These are phyloP conservation scores for Antechinus stuartii DNA, from an alignment of 2,113 vertebrate species.

Conservation along the genomic window DNA sequence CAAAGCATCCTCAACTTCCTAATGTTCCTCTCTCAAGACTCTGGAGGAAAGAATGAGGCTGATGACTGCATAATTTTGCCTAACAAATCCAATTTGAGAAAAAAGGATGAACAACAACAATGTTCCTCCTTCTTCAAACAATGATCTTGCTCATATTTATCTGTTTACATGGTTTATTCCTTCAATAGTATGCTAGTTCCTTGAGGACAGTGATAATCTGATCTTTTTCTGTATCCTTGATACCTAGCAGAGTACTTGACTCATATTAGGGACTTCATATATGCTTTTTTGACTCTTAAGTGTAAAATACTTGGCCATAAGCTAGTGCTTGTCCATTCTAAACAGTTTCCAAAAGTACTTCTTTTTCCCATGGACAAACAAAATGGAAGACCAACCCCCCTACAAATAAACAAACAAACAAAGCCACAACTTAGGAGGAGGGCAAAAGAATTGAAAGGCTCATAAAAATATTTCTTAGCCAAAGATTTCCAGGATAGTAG, in stretches of 20 bases:
- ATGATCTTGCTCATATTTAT: not conserved
- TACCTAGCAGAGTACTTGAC: not conserved
- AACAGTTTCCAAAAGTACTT: constrained; percentile 53
- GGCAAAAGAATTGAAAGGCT: not conserved
- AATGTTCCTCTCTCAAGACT: not conserved
- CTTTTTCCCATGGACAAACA: constrained; percentile 36
- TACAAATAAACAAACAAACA: not conserved
- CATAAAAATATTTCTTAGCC: not conserved
- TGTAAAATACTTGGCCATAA: constrained; percentile 76
- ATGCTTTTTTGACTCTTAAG: not conserved
- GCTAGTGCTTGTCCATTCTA: constrained; percentile 48
- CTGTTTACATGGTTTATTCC: not conserved
- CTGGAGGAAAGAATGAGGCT: not conserved
- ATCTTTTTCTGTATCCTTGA: not conserved
- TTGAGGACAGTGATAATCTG: not conserved
- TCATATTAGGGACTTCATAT: not conserved
- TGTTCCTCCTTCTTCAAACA: not conserved
- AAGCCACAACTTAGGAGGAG: constrained; percentile 10
- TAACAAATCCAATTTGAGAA: not conserved
- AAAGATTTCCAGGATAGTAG: not conserved
- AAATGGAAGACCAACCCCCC: not conserved
- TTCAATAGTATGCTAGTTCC: not conserved
- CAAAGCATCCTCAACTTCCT: not conserved
- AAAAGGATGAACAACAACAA: not conserved
- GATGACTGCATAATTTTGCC: not conserved